These are phyloP conservation scores for Archaeoteleia sp. DNA, from an alignment of 2,888 invertebrate genomes.

Conservation along the genomic window DNA sequence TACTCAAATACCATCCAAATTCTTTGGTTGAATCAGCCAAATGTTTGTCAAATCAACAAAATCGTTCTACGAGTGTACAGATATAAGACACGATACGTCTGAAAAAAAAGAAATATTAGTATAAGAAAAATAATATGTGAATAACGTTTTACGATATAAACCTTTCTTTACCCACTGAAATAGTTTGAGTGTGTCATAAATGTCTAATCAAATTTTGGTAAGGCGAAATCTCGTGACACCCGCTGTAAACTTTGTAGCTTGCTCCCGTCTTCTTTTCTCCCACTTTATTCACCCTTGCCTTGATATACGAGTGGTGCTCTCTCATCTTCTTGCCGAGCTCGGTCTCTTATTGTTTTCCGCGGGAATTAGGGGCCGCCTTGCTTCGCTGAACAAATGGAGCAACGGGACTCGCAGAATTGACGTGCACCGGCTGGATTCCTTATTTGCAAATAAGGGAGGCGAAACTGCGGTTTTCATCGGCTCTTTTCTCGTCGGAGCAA, in stretches of 20 bases:
- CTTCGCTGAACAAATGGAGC: conserved; percentile 28
- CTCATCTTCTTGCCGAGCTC: conserved; percentile 11
- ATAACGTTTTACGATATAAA: too few relatives aligned
- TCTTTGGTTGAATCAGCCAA: too few relatives aligned
- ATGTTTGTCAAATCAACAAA: too few relatives aligned
- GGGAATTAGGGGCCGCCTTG: conserved; percentile 30
- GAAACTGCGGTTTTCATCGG: conserved; percentile 28
- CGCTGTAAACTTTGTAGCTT: background rate
- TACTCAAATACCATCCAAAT: too few relatives aligned
- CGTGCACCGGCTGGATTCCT: conserved; percentile 26
- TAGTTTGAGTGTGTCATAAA: too few relatives aligned
- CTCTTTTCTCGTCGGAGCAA: conserved; percentile 5
- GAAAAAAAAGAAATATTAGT: too few relatives aligned
- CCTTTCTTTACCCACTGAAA: too few relatives aligned
- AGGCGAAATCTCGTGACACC: conserved; percentile 6
- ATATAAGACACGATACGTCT: too few relatives aligned
- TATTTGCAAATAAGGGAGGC: conserved; percentile 47
- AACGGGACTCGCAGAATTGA: conserved; percentile 20
- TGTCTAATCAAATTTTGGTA: conserved; percentile 5
- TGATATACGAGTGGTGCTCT: conserved; percentile 1
- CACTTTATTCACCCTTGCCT: conserved; percentile 9
- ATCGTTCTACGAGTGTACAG: too few relatives aligned
- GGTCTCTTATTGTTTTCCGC: conserved; percentile 28
- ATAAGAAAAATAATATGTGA: too few relatives aligned
- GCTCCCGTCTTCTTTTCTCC: background rate